Base-by-base conservation (phyloP, 2,797 vertebrate genomes). In the Brotula barbata region DNA sequence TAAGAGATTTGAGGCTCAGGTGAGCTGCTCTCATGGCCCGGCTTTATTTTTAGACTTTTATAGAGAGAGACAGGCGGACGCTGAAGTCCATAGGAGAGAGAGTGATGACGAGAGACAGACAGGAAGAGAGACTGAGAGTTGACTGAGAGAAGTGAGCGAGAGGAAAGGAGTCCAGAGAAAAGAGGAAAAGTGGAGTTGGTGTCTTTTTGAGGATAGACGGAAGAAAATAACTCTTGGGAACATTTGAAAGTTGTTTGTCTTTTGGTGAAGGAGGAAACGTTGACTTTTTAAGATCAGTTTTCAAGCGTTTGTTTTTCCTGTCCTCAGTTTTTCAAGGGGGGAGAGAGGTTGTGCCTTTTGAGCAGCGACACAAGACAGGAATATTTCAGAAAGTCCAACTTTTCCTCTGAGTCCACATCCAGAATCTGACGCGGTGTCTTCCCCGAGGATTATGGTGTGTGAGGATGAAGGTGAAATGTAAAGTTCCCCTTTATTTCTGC, bases 401-500 rank as follows among this genome's bases (percentile, higher is more conserved):
- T 43, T 33, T 9, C 31, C 9, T 33, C 31, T 2, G 9, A 33
- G 31, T 33, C 31, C 31, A 6, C 6, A 33, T 11, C 31, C 31
- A 33, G 7, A 52, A 70, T 57, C 58, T 73, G 54, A 72, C 40
- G 64, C 31, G 31, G 31, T 33, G 6, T 9, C 6, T 33, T 10
- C 31, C 9, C 31, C 11, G 6, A 33, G 31, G 31, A 33, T 33
- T 33, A 33, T 33, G 31, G 31, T 33, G 31, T 33, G 5, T 33
- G 25, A 71, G 6, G 60, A 86, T 55, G 56, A 91, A 89, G 89
- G 58, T 81, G 81, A 87, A 41, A 74, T 78, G 59, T 81, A 76
- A 89, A 85, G 68, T 42, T 54, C 2, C 58, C 10, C 10, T 39
- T 47, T 52, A 7, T 52, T 34, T 83, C 14, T 75, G 65, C 56